Base-by-base conservation (phyloP, 2,797 vertebrate species). In the Catostomus latipinnis region DNA sequence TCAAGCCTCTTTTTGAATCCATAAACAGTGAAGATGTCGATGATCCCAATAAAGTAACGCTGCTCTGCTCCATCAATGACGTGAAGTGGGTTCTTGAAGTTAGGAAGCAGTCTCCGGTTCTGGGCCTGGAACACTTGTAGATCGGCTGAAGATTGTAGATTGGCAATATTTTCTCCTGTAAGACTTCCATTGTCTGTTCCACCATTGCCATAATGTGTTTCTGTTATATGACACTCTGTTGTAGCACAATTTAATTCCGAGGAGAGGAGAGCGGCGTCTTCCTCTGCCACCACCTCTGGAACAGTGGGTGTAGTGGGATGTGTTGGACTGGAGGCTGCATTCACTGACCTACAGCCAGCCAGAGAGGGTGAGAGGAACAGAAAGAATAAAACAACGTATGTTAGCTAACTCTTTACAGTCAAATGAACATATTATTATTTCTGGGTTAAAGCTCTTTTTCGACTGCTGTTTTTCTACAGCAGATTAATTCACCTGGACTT, bases 11-110 rank as follows among this genome's bases (percentile, higher is more conserved):
- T 97, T 85, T 87, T 94, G 80, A 95, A 92, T 77, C 93, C 86
- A 69, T 96, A 96, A 50, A 95, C 94, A 0, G 95, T 97, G 85
- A 95, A 94, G 79, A 97, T 93, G 88, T 97, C 96, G 57, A 98
- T 94, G 54, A 98, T 94, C 62, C 96, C 96, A 0, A 96, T 85
- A 79, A 96, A 97, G 85, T 96, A 97, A 82, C 96, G 95, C 12
- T 93, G 90, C 56, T 97, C 94, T 0, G 94, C 93, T 18, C 96
- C 96, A 0, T 97, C 96, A 1, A 97, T 92, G 48, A 95, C 86
- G 6, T 96, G 96, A 10, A 96, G 85, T 0, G 96, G 94, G 61
- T 96, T 96, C 84, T 92, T 94, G 58, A 88, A 77, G 46, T 93
- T 89, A 0, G 93, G 94, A 63, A 97, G 91, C 22, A 96, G 86